Conservation (phyloP, 2,113 vertebrate species). For the Cavia aperea region DNA sequence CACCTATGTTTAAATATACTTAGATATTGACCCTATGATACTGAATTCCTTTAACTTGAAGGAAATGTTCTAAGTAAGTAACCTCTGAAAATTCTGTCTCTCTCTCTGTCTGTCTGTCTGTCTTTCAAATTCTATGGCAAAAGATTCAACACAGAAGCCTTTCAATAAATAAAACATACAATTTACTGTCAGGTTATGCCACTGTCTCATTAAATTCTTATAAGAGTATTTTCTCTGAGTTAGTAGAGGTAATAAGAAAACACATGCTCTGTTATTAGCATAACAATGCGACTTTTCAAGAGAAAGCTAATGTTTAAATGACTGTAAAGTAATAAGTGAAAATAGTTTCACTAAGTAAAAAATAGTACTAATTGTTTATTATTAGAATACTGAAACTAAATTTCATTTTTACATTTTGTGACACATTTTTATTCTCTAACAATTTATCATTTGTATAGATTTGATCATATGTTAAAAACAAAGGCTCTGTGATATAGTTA, state of each 20-base stretch:
- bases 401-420: slow-evolving; percentile 27
- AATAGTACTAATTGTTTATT: neutral
- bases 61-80: slow-evolving; percentile 1
- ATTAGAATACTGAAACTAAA: slow-evolving; percentile 34
- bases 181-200: neutral
- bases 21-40: neutral
- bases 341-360: neutral
- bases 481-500: slow-evolving; percentile 55
- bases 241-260: slow-evolving; percentile 7
- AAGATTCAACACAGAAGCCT: neutral
- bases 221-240: neutral
- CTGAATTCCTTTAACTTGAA: neutral
- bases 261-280: neutral
- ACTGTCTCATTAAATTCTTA: neutral
- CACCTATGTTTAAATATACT: slow-evolving; percentile 5
- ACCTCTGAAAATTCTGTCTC: neutral
- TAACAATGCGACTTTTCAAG: neutral
- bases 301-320: slow-evolving; percentile 32
- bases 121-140: neutral
- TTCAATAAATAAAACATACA: neutral
- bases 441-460: slow-evolving; percentile 45
- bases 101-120: neutral
- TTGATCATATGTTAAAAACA: slow-evolving; percentile 64
- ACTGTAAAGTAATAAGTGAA: slow-evolving; percentile 24
- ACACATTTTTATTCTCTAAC: slow-evolving; percentile 36